Conservation (phyloP, 2,797 vertebrate genomes). For the Syngnathus acus region DNA sequence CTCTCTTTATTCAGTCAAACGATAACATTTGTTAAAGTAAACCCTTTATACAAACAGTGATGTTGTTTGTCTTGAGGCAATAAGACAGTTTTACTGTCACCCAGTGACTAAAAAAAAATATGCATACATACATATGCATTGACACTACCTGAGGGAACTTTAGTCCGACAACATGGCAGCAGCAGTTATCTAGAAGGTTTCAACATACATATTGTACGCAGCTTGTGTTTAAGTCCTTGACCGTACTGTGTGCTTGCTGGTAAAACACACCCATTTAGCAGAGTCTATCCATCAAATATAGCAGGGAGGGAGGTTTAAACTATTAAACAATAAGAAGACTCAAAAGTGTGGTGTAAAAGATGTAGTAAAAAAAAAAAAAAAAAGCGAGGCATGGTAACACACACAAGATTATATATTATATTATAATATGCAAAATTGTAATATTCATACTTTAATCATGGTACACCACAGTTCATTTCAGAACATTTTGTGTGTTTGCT, state of each 20-base stretch:
- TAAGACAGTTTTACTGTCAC: background rate
- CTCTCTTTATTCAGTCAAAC: conserved; percentile 1
- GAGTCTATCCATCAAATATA: conserved; percentile 1
- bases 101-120: background rate
- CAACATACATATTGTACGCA: conserved; percentile 10
- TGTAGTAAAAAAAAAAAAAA: background rate
- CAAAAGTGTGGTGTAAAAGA: background rate
- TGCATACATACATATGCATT: background rate
- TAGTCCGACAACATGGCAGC: conserved; percentile 24
- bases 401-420: background rate
- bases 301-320: background rate
- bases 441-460: background rate
- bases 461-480: background rate
- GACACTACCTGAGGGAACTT: conserved; percentile 26
- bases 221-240: background rate
- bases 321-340: background rate
- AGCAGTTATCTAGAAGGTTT: conserved; percentile 34
- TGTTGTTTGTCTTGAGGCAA: conserved; percentile 1
- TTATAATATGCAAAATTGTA: background rate
- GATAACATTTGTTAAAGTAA: background rate
- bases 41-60: background rate
- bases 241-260: background rate
- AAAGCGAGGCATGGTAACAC: conserved; percentile 20
- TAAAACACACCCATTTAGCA: background rate
- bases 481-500: background rate